Evolutionary conservation across 2,797 vertebrate genomes (phyloP).

Genomic region (Danio choprae): DNA sequence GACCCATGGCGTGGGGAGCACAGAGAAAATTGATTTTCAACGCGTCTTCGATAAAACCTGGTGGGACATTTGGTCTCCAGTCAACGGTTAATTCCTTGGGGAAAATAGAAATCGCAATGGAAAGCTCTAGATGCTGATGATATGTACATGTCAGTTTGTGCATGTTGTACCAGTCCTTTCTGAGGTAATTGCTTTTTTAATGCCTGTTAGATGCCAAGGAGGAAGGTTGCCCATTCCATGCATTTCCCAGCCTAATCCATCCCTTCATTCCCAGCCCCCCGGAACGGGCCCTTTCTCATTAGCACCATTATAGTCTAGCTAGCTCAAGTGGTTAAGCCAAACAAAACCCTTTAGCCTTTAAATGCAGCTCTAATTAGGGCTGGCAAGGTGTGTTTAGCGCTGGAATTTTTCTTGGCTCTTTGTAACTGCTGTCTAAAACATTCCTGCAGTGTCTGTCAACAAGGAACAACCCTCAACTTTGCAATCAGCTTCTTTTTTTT

Average conservation of each 20-base stretch:
- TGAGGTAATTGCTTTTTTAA: conserved; percentile 11
- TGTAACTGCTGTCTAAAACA: conserved; percentile 42
- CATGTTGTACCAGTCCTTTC: background rate
- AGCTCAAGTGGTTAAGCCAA: conserved; percentile 54
- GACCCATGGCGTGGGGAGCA: conserved; percentile 26
- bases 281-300: conserved; percentile 63
- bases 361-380: conserved; percentile 56
- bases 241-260: conserved; percentile 49
- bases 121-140: conserved; percentile 7
- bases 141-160: conserved; percentile 13
- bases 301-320: conserved; percentile 61
- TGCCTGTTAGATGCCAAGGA: conserved; percentile 17
- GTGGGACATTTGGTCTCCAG: background rate
- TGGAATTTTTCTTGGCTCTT: conserved; percentile 60
- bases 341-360: conserved; percentile 50
- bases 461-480: conserved; percentile 20
- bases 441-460: conserved; percentile 43
- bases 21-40: conserved; percentile 57
- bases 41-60: conserved; percentile 17
- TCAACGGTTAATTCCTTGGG: background rate
- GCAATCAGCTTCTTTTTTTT: background rate
- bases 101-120: background rate
- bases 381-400: conserved; percentile 53
- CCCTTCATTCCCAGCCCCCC: conserved; percentile 24
- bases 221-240: conserved; percentile 45